phyloP scores from a whole-genome alignment of 2,797 vertebrate genomes.

The Myioborus melanocephalus region DNA sequence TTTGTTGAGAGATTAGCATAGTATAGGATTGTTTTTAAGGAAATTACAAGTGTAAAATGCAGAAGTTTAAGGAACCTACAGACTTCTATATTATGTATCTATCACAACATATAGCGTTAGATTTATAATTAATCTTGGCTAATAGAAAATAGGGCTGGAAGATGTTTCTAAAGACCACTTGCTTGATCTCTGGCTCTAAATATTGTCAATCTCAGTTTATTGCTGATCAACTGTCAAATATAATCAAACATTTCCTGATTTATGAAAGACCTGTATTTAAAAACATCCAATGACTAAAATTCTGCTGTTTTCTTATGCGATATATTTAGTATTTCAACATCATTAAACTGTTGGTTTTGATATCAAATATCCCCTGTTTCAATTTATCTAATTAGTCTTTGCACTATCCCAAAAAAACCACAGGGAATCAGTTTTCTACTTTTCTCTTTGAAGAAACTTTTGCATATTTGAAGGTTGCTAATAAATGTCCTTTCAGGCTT shows the following conservation, averaged over 20 bases:
- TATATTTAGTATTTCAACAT: background rate
- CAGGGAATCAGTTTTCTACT: background rate
- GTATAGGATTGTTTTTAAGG: background rate
- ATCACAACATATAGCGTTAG: background rate
- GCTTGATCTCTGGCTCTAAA: background rate
- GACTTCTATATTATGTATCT: background rate
- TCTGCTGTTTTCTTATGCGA: background rate
- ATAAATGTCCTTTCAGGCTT: background rate
- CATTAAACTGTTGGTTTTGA: background rate
- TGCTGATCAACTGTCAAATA: background rate
- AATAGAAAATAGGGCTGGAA: background rate
- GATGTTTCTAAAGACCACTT: background rate
- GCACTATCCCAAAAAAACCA: background rate
- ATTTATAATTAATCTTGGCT: background rate
- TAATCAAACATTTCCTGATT: background rate
- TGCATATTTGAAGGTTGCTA: slow-evolving; percentile 11
- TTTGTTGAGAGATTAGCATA: background rate
- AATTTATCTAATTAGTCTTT: slow-evolving; percentile 1
- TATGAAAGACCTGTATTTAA: background rate
- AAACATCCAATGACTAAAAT: background rate
- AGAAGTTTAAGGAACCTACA: background rate
- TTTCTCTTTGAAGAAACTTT: background rate
- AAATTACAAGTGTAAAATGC: background rate
- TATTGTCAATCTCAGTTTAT: background rate
- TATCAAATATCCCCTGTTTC: background rate